phyloP scores from a whole-genome alignment of 2,797 vertebrate genomes.

The Trachops cirrhosus region DNA sequence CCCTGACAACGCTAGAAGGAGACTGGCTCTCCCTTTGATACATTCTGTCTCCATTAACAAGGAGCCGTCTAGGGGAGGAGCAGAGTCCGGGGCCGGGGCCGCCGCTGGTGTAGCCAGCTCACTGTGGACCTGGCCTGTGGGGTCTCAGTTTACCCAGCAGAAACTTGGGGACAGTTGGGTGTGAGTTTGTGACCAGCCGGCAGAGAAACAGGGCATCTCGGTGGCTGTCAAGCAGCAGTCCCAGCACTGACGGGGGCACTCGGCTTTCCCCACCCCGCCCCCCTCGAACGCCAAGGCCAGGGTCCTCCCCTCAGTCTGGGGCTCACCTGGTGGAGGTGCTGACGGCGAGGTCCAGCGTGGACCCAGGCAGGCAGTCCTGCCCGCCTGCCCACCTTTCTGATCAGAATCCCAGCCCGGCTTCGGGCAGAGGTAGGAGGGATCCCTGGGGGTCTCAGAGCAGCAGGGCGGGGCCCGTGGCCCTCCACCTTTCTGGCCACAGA shows the following conservation, averaged over 20 bases:
- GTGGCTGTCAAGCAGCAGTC: background rate
- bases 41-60: background rate
- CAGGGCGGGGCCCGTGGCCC: background rate
- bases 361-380: too few relatives aligned
- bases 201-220: background rate
- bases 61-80: background rate
- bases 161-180: background rate
- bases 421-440: background rate
- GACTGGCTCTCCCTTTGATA: slow-evolving; percentile 30
- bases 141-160: background rate
- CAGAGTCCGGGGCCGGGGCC: background rate
- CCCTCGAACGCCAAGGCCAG: background rate
- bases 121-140: background rate
- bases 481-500: background rate
- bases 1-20: slow-evolving; percentile 10
- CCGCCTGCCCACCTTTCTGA: background rate
- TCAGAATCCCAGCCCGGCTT: background rate
- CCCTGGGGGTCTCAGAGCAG: background rate
- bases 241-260: background rate
- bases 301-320: background rate
- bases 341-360: background rate
- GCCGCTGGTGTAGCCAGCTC: background rate
- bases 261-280: background rate
- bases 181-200: background rate
- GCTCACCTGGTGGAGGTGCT: too few relatives aligned